Conservation (phyloP, 2,888 invertebrate species). For the Galerucella pusilla region DNA sequence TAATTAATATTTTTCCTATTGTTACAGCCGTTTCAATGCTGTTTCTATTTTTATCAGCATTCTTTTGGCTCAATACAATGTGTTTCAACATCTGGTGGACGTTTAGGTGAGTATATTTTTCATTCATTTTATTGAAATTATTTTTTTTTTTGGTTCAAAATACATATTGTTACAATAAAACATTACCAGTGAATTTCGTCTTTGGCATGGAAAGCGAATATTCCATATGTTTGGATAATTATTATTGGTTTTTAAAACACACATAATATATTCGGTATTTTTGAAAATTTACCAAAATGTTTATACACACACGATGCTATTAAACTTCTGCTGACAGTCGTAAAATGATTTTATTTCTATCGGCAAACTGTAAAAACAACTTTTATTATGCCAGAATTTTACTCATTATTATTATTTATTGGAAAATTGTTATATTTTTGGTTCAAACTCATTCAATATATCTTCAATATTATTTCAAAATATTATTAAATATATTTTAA, state of each 20-base stretch:
- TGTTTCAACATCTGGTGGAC: slow-evolving; percentile 97
- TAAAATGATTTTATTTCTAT: slow-evolving; percentile 38
- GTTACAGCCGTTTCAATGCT: slow-evolving; percentile 84
- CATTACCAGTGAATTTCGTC: background rate
- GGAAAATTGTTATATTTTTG: slow-evolving; percentile 36
- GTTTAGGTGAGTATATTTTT: slow-evolving; percentile 73
- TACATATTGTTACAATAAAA: background rate
- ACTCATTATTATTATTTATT: slow-evolving; percentile 37
- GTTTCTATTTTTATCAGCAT: slow-evolving; percentile 89
- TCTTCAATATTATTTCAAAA: background rate
- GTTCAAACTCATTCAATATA: slow-evolving; percentile 36
- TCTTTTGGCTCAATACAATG: slow-evolving; percentile 95
- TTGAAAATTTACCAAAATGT: background rate
- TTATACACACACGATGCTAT: background rate
- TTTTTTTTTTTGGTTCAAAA: too few relatives aligned
- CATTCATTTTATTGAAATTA: background rate
- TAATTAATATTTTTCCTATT: slow-evolving; percentile 43
- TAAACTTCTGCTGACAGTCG: slow-evolving; percentile 1
- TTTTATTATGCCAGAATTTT: slow-evolving; percentile 42
- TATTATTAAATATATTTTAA: slow-evolving; percentile 1
- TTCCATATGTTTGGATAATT: background rate
- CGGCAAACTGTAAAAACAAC: slow-evolving; percentile 22
- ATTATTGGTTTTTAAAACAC: background rate
- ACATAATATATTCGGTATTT: background rate
- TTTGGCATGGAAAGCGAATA: background rate